Conservation (phyloP, 2,888 invertebrate genomes). For the Nomada lathburiana region DNA sequence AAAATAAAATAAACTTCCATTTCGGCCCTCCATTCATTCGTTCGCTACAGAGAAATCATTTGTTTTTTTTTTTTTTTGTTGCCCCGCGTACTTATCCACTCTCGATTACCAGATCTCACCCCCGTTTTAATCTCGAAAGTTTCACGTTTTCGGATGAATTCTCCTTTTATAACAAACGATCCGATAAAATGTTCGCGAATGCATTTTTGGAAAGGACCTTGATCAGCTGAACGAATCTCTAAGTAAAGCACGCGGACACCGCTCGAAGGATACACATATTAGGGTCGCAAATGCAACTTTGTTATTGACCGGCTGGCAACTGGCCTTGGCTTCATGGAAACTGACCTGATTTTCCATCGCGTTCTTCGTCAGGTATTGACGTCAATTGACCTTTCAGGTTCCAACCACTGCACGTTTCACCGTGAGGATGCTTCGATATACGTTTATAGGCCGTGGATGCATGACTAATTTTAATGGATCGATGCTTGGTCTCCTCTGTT, state of each 20-base stretch:
- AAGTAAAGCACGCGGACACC: conserved; percentile 45
- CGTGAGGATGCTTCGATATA: conserved; percentile 18
- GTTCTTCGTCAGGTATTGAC: conserved; percentile 44
- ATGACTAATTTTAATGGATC: conserved; percentile 37
- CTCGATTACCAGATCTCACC: background rate
- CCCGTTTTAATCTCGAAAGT: background rate
- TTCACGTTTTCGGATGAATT: no score
- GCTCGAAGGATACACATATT: conserved; percentile 45
- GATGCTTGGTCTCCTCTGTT: conserved; percentile 1
- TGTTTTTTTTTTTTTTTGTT: background rate
- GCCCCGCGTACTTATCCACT: background rate
- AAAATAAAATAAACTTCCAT: conserved; percentile 13
- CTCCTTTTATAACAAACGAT: no score
- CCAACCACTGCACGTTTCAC: background rate
- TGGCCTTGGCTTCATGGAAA: conserved; percentile 55
- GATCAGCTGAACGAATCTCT: conserved; percentile 11
- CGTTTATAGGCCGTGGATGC: conserved; percentile 35
- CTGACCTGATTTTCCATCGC: conserved; percentile 61
- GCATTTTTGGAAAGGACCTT: background rate
- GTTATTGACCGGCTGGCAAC: conserved; percentile 50
- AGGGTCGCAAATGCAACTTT: conserved; percentile 47
- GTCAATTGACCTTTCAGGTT: conserved; percentile 51
- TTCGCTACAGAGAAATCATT: no score
- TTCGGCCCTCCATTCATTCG: background rate
- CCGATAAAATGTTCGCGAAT: no score